Conservation (phyloP, 2,888 invertebrate genomes). For the Hypsopygia costalis region DNA sequence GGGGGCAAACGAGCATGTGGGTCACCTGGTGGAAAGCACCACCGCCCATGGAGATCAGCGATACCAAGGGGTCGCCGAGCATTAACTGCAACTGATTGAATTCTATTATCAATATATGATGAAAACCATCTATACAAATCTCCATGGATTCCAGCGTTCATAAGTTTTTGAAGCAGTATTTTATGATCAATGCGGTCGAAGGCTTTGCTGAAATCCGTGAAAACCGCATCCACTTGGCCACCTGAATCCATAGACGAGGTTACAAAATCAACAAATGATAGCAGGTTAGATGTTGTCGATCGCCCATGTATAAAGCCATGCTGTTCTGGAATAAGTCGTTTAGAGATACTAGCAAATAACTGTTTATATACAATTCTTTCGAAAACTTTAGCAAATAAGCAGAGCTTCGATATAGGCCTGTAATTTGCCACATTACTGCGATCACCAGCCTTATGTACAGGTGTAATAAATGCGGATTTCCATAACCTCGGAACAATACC, state of each 20-base stretch:
- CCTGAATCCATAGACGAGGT: neutral
- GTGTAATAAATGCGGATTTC: too few relatives aligned
- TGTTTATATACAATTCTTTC: neutral
- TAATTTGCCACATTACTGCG: neutral
- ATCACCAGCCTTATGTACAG: neutral
- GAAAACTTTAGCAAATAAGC: neutral
- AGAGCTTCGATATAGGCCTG: neutral
- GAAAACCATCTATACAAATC: too few relatives aligned
- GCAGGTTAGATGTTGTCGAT: neutral
- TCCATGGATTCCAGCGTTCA: neutral
- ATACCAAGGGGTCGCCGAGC: too few relatives aligned
- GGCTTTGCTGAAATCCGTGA: neutral
- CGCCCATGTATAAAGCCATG: neutral
- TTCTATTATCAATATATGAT: neutral
- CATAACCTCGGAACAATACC: neutral
- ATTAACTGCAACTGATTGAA: neutral
- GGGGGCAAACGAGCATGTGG: too few relatives aligned
- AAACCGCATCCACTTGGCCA: neutral
- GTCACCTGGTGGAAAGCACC: too few relatives aligned
- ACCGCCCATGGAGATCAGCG: too few relatives aligned
- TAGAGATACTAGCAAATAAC: neutral
- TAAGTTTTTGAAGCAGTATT: neutral
- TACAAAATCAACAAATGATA: neutral
- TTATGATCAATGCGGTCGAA: neutral
- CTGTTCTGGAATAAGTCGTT: too few relatives aligned